A percentile compares a stretch with the other conserved stretches of the same genome.
These are phyloP conservation scores for Cryptomyrus ogoouensis DNA, from an alignment of 2,113 vertebrate species.

Conservation along the genomic window DNA sequence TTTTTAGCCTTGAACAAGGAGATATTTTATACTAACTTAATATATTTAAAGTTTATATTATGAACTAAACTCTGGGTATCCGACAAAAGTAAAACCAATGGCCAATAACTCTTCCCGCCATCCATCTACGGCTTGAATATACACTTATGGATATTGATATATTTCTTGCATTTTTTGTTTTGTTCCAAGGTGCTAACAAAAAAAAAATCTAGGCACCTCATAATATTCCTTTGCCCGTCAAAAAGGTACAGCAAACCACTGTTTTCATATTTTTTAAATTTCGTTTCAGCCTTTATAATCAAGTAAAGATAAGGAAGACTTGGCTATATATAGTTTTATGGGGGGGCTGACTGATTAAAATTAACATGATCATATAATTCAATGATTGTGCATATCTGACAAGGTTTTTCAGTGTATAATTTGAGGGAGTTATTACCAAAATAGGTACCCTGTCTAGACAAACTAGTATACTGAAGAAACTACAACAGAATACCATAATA, in stretches of 20 bases:
- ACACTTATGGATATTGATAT: slow-evolving; percentile 51
- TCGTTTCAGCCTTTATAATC: slow-evolving; percentile 29
- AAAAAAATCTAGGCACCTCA: slow-evolving; percentile 59
- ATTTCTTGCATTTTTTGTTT: slow-evolving; percentile 61
- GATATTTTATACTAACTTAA: slow-evolving; percentile 4
- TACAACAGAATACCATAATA: neutral
- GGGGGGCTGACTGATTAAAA: neutral
- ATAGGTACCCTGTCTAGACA: neutral
- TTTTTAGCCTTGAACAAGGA: neutral
- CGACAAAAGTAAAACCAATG: slow-evolving; percentile 53
- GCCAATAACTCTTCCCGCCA: slow-evolving; percentile 56
- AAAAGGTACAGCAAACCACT: slow-evolving; percentile 69
- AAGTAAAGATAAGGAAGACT: slow-evolving; percentile 18
- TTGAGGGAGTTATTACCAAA: neutral
- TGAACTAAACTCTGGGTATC: slow-evolving; percentile 61
- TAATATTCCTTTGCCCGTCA: slow-evolving; percentile 61
- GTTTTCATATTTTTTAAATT: slow-evolving; percentile 40
- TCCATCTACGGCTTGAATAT: slow-evolving; percentile 57
- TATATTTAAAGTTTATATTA: neutral
- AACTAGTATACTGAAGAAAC: neutral
- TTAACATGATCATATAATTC: neutral
- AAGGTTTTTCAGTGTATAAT: neutral
- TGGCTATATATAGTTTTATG: neutral
- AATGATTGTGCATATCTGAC: neutral
- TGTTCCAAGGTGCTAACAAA: slow-evolving; percentile 54